phyloP scores from a whole-genome alignment of 2,888 invertebrate species.

The Drosophila meridiana region DNA sequence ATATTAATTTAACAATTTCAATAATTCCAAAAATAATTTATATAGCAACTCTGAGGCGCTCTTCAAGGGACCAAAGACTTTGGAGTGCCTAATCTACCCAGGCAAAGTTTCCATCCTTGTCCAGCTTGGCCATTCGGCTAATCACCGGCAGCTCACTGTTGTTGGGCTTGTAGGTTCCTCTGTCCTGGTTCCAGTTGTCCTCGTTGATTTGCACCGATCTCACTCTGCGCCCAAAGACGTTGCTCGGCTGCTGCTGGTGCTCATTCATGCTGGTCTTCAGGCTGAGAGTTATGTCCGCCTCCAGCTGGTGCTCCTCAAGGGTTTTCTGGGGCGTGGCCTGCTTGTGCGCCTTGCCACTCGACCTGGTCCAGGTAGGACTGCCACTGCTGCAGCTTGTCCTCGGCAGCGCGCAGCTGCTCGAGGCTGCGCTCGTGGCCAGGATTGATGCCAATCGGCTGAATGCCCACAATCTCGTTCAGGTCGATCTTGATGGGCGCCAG shows the following conservation, averaged over 20 bases:
- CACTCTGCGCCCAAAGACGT: conserved; percentile 69
- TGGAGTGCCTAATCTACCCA: conserved; percentile 76
- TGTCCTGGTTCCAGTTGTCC: conserved; percentile 49
- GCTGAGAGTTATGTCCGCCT: conserved; percentile 53
- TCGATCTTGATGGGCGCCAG: conserved; percentile 88
- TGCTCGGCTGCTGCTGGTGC: conserved; percentile 51
- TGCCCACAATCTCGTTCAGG: conserved; percentile 78
- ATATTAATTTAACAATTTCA: neutral
- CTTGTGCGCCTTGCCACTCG: conserved; percentile 47
- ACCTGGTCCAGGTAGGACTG: conserved; percentile 82
- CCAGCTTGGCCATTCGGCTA: conserved; percentile 50
- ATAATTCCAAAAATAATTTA: neutral
- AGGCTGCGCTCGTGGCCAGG: conserved; percentile 87
- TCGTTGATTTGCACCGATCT: conserved; percentile 63
- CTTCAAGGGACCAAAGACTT: neutral
- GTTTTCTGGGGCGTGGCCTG: conserved; percentile 25
- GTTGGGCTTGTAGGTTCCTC: conserved; percentile 73
- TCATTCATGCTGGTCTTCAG: conserved; percentile 47
- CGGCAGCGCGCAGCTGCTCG: conserved; percentile 82
- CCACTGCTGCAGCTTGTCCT: conserved; percentile 83
- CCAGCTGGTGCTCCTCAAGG: conserved; percentile 43
- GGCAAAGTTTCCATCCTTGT: conserved; percentile 81
- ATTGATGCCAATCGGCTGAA: conserved; percentile 87
- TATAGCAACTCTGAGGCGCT: neutral
- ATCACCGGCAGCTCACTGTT: conserved; percentile 75